These are phyloP conservation scores for Zaprionus africanus DNA, from an alignment of 1,140 invertebrate genomes.

Conservation along the genomic window DNA sequence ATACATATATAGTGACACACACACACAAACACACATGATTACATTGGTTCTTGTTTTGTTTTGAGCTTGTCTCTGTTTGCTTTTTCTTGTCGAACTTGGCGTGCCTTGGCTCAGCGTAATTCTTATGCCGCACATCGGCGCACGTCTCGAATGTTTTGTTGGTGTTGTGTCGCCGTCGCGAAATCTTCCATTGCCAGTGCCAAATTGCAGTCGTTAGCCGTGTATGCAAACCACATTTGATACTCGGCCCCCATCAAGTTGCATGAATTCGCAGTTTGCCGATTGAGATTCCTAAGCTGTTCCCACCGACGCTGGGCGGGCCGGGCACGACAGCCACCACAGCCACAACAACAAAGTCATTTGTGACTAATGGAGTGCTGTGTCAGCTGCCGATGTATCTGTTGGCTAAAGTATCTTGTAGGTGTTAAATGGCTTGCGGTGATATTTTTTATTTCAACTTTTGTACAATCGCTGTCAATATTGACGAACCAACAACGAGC, in stretches of 20 bases:
- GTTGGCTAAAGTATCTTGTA: conserved; percentile 54
- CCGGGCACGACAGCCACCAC: neutral
- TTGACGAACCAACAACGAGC: conserved; percentile 16
- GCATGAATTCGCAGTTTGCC: conserved; percentile 47
- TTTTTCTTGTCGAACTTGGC: conserved; percentile 57
- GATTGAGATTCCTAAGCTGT: conserved; percentile 7
- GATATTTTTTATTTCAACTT: conserved; percentile 31
- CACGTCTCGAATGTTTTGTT: conserved; percentile 56
- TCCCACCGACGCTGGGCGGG: neutral
- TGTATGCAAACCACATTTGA: conserved; percentile 46
- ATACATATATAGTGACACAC: neutral
- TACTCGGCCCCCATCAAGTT: conserved; percentile 40
- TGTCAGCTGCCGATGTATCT: conserved; percentile 30
- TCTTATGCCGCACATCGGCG: conserved; percentile 55
- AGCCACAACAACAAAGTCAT: conserved; percentile 1
- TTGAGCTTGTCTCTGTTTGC: conserved; percentile 55
- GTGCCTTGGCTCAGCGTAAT: conserved; percentile 61
- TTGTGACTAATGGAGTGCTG: conserved; percentile 60
- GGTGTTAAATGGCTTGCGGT: conserved; percentile 55
- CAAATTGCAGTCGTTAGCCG: conserved; percentile 49
- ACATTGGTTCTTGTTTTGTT: conserved; percentile 9
- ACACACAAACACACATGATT: neutral
- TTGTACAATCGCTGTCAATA: conserved; percentile 39
- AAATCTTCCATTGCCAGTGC: conserved; percentile 55
- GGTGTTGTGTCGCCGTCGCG: conserved; percentile 31